Evolutionary conservation across 2,888 invertebrate species (phyloP).

Genomic region (Panopea generosa): DNA sequence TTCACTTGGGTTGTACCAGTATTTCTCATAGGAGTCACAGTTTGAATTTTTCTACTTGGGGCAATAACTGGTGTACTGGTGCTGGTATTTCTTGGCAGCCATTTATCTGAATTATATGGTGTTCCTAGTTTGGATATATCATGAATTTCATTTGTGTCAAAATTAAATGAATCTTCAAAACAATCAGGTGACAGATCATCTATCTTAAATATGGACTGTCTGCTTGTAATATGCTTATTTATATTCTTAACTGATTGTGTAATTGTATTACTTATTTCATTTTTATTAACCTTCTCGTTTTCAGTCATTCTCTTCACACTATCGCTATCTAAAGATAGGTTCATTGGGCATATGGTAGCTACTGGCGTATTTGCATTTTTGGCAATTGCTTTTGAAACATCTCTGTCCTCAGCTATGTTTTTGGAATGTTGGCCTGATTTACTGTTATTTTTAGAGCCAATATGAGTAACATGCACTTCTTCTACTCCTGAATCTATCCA

Average conservation of each 20-base stretch:
- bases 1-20: conserved; percentile 6
- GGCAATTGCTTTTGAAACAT: background rate
- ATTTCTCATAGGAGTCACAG: conserved; percentile 19
- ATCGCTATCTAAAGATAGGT: too few species aligned
- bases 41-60: background rate
- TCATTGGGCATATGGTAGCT: too few species aligned
- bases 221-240: conserved; percentile 1
- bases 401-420: too few species aligned
- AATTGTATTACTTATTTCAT: too few species aligned
- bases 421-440: too few species aligned
- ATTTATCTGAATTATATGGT: background rate
- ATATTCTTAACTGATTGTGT: too few species aligned
- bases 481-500: conserved; percentile 51
- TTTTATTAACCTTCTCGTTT: too few species aligned
- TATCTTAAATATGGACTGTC: conserved; percentile 43
- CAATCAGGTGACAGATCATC: conserved; percentile 44
- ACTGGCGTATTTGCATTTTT: too few species aligned
- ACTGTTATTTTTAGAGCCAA: too few species aligned
- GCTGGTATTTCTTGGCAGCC: background rate
- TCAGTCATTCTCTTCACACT: too few species aligned
- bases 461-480: too few species aligned
- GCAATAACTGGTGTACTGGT: conserved; percentile 30
- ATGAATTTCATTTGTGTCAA: conserved; percentile 7
- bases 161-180: conserved; percentile 51
- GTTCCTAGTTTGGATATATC: conserved; percentile 10